Evolutionary conservation across 2,888 invertebrate genomes (phyloP).

Genomic region (Tinea semifulvella): DNA sequence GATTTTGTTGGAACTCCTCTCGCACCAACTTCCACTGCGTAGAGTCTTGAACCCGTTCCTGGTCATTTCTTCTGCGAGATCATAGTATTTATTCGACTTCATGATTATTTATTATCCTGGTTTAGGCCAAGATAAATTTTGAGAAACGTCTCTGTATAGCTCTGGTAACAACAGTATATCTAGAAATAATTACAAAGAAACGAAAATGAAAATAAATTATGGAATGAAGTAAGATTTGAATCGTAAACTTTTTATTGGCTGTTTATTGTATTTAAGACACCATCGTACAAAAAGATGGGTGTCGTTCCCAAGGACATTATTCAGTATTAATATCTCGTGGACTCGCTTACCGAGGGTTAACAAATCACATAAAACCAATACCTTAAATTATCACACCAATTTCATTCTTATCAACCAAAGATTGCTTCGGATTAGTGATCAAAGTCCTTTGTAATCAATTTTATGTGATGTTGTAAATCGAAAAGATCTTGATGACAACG

Average conservation of each 20-base stretch:
- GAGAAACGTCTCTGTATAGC: too few relatives aligned
- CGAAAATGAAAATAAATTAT: background rate
- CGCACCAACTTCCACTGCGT: too few relatives aligned
- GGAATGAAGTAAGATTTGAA: background rate
- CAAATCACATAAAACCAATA: slow-evolving; percentile 33
- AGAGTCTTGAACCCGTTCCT: too few relatives aligned
- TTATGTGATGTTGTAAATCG: background rate
- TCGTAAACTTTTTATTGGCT: slow-evolving; percentile 25
- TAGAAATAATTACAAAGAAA: too few relatives aligned
- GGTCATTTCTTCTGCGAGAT: too few relatives aligned
- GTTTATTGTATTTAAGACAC: slow-evolving; percentile 35
- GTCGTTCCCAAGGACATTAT: slow-evolving; percentile 49
- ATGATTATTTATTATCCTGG: too few relatives aligned
- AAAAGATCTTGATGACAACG: slow-evolving; percentile 24
- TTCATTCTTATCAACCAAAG: too few relatives aligned
- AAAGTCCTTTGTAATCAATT: slow-evolving; percentile 12
- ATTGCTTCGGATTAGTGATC: background rate
- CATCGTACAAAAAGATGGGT: slow-evolving; percentile 29
- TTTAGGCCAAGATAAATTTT: too few relatives aligned
- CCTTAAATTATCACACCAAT: too few relatives aligned
- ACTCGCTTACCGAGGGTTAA: slow-evolving; percentile 28
- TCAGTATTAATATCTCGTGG: slow-evolving; percentile 35
- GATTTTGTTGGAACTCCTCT: too few relatives aligned
- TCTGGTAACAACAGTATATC: too few relatives aligned
- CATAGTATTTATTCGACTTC: too few relatives aligned